Base-by-base conservation (phyloP, 2,797 vertebrate genomes). In the Darevskia nairensis region DNA sequence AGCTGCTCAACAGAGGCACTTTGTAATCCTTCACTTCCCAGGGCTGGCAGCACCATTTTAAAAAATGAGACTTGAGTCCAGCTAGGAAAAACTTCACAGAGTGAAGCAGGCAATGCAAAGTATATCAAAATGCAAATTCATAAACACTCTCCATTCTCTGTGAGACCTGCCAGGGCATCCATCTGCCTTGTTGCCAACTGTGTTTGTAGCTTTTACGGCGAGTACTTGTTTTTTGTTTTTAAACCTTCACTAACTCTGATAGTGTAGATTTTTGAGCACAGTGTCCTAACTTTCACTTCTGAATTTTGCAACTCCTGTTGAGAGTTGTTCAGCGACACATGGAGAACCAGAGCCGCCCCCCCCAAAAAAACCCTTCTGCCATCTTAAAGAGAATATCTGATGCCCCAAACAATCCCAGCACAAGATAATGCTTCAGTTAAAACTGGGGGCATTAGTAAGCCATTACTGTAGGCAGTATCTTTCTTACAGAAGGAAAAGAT, bases 1-100 rank as follows among this genome's bases (percentile, higher is more conserved):
- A 93, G 86, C 94, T 93, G 89, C 90, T 95, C 88, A 7, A 95
- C 94, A 93, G 93, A 93, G 90, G 88, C 92, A 91, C 83, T 90
- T 86, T 11, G 2, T 21, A 88, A 92, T 84, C 35, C 55, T 94
- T 93, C 86, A n/a, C 82, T 86, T 94, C 92, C 84, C 89, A 90
- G 76, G 84, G 86, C 86, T 93, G 89, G 25, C 68, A 90, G 77
- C 86, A 89, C 46, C 85, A 39, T 91, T 82, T 89, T 23, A 19
- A 64, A 64, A 91, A 93, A 82, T 23, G 84, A 89, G 76, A 87
- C 32, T 8, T 2, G 27, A 82, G 44, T 32, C 46, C 17, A 85
- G 64, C 46, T 81, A 71, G 85, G 84, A 64, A 66, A 82, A 82
- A 78, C 50, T 85, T 82, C n/a, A 10, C 72, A 74, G 66, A 61